Percentiles rank a stretch among this genome's conserved stretches.
Conservation (phyloP, 1,140 invertebrate species). For the Cryptotermes secundus region DNA sequence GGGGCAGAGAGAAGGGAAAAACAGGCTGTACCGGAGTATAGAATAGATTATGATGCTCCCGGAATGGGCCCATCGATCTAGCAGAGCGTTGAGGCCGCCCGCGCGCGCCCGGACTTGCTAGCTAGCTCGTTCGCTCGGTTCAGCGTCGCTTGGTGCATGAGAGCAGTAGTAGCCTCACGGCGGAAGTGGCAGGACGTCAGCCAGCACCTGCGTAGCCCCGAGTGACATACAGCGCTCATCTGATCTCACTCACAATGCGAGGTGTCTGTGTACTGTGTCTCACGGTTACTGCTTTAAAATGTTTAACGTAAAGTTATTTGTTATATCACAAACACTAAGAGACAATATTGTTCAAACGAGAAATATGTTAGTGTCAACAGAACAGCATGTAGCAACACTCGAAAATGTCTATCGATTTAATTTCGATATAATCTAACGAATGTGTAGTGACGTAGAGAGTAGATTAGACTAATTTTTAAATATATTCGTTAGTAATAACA, state of each 20-base stretch:
- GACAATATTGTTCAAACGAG: not conserved
- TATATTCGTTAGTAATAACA: not conserved
- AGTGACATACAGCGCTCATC: not conserved
- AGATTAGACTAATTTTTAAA: not conserved
- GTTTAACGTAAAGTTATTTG: not conserved
- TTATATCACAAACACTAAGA: not conserved
- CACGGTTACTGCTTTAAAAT: not conserved
- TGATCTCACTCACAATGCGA: not conserved
- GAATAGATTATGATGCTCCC: constrained; percentile 17
- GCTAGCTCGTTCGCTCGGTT: not conserved
- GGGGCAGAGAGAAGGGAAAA: not conserved
- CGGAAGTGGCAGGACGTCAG: not conserved
- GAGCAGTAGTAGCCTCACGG: not conserved
- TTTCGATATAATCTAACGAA: not conserved
- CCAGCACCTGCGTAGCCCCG: not conserved
- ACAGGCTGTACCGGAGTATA: not conserved
- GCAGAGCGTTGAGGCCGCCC: not conserved
- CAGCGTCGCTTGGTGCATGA: not conserved
- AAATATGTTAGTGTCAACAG: not conserved
- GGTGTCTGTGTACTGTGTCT: not conserved
- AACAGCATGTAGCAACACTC: not conserved
- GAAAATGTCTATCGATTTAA: not conserved
- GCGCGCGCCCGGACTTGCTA: not conserved
- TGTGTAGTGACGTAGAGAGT: not conserved
- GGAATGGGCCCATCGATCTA: not conserved